Base-by-base conservation (phyloP, 1,140 invertebrate genomes). In the Lepidostoma basale region DNA sequence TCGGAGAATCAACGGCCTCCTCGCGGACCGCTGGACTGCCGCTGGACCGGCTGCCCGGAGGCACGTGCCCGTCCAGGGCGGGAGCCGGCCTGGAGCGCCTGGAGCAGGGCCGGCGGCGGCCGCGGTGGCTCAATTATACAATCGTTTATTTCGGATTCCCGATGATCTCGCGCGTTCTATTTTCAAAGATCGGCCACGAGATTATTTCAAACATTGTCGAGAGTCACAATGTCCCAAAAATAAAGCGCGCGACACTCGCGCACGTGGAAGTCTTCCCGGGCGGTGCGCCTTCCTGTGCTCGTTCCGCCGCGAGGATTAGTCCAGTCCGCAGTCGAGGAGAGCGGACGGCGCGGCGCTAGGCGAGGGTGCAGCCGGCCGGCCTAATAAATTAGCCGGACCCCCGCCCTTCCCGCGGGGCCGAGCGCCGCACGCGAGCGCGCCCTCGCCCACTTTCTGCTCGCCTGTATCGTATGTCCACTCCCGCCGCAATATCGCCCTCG, bases 201-300 rank as follows among this genome's bases (percentile, higher is more conserved):
- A 54, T 54, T 54, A 54, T 54, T 54, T 54, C 49, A 54, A 54
- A 54, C 49, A 54, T 54, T 16, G 49, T 14, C 23, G 49, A 54
- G 49, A 54, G 49, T 54, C 20, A 54, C 49, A 54, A 54, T 54
- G 49, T 54, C 49, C 49, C 49, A 14, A 54, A 54, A 54, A 54
- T 54, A 54, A 54, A 54, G 36, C 47, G 47, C 47, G 12, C 49
- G 14, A 26, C n/a, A n/a, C 26, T 5, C 42, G 60, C 23, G 40
- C 20, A 25, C 12, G 62, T 0, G 3, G 49, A 54, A 28, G 4
- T 30, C 25, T 54, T 26, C 49, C 49, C 49, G 25, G 9, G 42
- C 18, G 14, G 3, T 20, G 18, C 18, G 10, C 20, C 44, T 16
- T 10, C 44, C 44, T 20, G 44, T 16, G 44, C 14, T 20, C 18